phyloP scores from a whole-genome alignment of 2,888 invertebrate genomes.

The Parnassius apollo region DNA sequence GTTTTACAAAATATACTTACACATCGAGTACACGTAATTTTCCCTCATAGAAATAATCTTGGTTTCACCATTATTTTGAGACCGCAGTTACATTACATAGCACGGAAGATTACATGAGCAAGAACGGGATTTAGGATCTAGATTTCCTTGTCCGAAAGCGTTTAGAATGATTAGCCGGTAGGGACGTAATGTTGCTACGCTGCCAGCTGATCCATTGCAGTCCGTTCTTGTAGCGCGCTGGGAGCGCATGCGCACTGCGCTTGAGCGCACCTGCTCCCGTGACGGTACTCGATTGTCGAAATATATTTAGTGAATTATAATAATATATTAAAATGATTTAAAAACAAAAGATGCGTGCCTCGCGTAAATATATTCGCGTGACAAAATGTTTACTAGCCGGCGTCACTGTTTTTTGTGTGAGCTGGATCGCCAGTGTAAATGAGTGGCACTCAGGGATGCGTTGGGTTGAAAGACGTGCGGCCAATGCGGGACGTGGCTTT shows the following conservation, averaged over 20 bases:
- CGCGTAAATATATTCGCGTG: constrained; percentile 54
- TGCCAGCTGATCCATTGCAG: constrained; percentile 77
- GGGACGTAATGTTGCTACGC: constrained; percentile 74
- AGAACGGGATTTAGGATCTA: constrained; percentile 73
- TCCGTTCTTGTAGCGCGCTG: constrained; percentile 72
- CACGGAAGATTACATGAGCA: constrained; percentile 48
- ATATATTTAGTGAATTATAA: constrained; percentile 27
- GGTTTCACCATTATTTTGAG: neutral
- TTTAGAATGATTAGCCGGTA: constrained; percentile 72
- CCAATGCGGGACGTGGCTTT: constrained; percentile 29
- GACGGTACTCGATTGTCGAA: constrained; percentile 38
- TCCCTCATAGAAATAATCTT: too few species aligned
- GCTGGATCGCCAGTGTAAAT: constrained; percentile 69
- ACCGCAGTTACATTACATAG: neutral
- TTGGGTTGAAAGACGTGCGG: constrained; percentile 46
- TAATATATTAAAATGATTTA: constrained; percentile 26
- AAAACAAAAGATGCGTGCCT: constrained; percentile 40
- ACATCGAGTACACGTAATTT: too few species aligned
- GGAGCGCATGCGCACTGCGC: constrained; percentile 57
- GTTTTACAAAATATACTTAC: too few species aligned
- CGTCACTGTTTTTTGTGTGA: constrained; percentile 66
- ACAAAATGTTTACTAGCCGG: constrained; percentile 65
- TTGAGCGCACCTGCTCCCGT: constrained; percentile 40
- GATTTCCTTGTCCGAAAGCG: constrained; percentile 67
- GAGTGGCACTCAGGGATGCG: constrained; percentile 62